Evolutionary conservation across 2,888 invertebrate species (phyloP), one percentile per base, ranked within the genome.

Genomic region (Clanis bilineata): DNA sequence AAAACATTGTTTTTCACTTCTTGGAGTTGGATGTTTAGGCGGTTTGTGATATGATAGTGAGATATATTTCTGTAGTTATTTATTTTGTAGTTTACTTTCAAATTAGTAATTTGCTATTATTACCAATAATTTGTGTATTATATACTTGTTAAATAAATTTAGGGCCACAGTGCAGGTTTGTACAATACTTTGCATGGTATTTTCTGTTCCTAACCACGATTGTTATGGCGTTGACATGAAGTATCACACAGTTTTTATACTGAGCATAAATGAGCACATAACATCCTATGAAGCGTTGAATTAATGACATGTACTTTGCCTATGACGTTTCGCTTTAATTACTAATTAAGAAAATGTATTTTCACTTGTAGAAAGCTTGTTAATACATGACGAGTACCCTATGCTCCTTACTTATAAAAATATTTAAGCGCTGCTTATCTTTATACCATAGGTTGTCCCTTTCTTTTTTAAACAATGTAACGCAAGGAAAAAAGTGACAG

Each of bases 221-320:
- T 1, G 15, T 10, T 38, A 57, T 57, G 45, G 23, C 21, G 22
- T 12, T 36, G 56, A 12, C 57, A 56, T 59, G 28, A 22, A 38
- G 41, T 59, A 63, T 64, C 62, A 62, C 63, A 64, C 69, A 64
- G 64, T 76, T 85, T 89, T 81, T 89, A 88, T 88, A 87, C 68
- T 45, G 58, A 36, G 65, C 64, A 59, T 64, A 69, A 85, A 81
- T 72, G 79, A 78, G 86, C 77, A 62, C 84, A 78, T 66, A 65
- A 65, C 44, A 72, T 64, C 74, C 77, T 79, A 83, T 83, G 74
- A 80, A 76, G 82, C 83, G 76, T 82, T 57, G 39, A 47, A 43
- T 18, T 51, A 58, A 58, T 58, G 38, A 39, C 47, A 58, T 62
- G 59, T 54, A 32, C 60, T 65, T 65, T 51, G 39, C 23, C 23